These are phyloP conservation scores for Luperina nickerlii DNA, from an alignment of 2,888 invertebrate genomes.

Conservation along the genomic window DNA sequence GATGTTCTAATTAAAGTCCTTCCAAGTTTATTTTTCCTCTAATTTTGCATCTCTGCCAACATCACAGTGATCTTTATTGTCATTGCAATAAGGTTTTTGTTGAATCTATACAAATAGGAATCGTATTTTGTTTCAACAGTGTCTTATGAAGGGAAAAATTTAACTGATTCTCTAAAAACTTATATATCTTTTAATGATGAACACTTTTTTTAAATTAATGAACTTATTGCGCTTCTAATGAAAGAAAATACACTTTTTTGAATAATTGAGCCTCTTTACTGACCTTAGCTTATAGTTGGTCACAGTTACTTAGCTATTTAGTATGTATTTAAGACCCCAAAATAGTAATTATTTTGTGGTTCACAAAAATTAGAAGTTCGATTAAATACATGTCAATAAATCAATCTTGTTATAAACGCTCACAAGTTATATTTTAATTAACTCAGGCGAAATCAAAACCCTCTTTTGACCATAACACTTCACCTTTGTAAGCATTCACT, in stretches of 20 bases:
- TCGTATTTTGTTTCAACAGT: not conserved
- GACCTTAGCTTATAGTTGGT: not conserved
- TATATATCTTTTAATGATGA: not conserved
- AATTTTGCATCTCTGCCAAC: too few relatives aligned
- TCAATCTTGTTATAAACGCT: not conserved
- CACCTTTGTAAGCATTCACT: slow-evolving; percentile 8
- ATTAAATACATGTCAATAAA: not conserved
- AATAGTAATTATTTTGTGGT: not conserved
- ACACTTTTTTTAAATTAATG: not conserved
- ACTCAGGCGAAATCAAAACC: not conserved
- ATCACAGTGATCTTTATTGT: too few relatives aligned
- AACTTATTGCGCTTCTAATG: not conserved
- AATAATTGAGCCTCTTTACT: not conserved
- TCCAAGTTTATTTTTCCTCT: too few relatives aligned
- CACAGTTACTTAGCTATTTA: not conserved
- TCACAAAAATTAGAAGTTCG: not conserved
- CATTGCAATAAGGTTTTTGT: too few relatives aligned
- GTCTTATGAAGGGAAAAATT: not conserved
- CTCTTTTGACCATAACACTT: not conserved
- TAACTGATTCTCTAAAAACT: not conserved
- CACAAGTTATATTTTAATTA: not conserved
- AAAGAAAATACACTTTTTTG: not conserved
- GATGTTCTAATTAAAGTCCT: not conserved
- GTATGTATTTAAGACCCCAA: not conserved
- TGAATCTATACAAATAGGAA: not conserved